Percentiles rank a stretch among this genome's conserved stretches.
Evolutionary conservation across 1,140 invertebrate genomes (phyloP).

Genomic region (Bilobella aurantiaca): DNA sequence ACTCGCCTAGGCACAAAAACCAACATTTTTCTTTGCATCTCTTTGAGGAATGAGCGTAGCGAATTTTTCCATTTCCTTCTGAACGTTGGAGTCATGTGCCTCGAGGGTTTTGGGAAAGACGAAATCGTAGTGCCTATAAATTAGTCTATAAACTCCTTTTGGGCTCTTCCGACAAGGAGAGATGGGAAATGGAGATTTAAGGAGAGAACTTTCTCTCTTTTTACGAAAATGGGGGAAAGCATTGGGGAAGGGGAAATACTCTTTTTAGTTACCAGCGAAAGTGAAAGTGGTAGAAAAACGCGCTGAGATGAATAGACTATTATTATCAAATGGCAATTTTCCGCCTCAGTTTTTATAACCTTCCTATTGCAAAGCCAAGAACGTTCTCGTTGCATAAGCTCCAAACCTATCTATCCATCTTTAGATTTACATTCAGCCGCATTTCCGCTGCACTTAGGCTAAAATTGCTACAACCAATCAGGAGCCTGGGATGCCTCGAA

Average conservation of each 20-base stretch:
- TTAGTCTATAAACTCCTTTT: constrained; percentile 8
- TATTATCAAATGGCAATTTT: constrained; percentile 16
- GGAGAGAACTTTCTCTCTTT: not conserved
- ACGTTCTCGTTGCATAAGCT: too few relatives aligned
- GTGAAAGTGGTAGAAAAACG: too few relatives aligned
- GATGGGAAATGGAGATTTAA: constrained; percentile 9
- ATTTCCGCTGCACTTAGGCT: constrained; percentile 3
- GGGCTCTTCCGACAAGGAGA: not conserved
- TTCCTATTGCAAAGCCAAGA: not conserved
- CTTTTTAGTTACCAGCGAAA: not conserved
- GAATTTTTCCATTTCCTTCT: constrained; percentile 6
- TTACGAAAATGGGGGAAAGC: not conserved
- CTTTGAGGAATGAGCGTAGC: constrained; percentile 3
- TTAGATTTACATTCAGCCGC: not conserved
- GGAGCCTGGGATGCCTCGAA: too few relatives aligned
- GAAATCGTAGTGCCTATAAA: not conserved
- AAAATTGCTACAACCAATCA: too few relatives aligned
- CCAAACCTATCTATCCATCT: not conserved
- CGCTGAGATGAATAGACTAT: constrained; percentile 9
- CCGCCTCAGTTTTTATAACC: constrained; percentile 12
- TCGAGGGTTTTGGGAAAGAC: not conserved
- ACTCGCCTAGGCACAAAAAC: too few relatives aligned
- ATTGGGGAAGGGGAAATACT: not conserved
- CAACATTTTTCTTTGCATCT: not conserved
- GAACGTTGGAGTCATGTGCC: not conserved